Conservation (phyloP, 2,113 vertebrate species). For the Cricetomys ansorgei region DNA sequence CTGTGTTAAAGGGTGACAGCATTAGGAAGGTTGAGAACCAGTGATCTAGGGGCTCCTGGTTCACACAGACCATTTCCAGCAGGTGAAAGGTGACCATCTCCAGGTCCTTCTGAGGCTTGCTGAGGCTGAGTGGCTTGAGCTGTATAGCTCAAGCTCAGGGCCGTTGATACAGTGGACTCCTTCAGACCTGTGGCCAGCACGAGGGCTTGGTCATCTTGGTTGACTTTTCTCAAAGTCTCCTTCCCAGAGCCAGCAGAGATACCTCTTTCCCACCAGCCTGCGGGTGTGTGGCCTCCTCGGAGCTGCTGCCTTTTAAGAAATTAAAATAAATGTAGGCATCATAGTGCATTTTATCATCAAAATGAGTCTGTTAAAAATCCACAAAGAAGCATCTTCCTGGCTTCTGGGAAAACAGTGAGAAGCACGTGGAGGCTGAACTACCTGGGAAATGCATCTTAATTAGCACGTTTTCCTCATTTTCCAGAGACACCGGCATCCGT, state of each 20-base stretch:
- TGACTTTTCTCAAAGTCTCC: neutral
- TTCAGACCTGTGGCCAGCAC: neutral
- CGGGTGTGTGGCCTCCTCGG: neutral
- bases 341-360: neutral
- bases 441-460: neutral
- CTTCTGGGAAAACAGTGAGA: neutral
- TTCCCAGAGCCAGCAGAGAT: neutral
- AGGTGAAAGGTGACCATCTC: neutral
- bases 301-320: neutral
- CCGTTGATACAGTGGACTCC: neutral
- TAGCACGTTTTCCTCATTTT: no score
- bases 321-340: neutral
- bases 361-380: conserved; percentile 11
- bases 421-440: neutral
- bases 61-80: neutral
- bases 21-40: neutral
- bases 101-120: neutral
- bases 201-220: neutral
- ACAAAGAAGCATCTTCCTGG: neutral
- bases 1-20: no score
- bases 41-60: neutral
- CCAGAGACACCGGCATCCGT: neutral
- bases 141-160: no score
- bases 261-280: neutral
- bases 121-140: neutral